A percentile compares a stretch with the other conserved stretches of the same genome.
These are phyloP conservation scores for Scolopax mira DNA, from an alignment of 2,113 vertebrate genomes.

Conservation along the genomic window DNA sequence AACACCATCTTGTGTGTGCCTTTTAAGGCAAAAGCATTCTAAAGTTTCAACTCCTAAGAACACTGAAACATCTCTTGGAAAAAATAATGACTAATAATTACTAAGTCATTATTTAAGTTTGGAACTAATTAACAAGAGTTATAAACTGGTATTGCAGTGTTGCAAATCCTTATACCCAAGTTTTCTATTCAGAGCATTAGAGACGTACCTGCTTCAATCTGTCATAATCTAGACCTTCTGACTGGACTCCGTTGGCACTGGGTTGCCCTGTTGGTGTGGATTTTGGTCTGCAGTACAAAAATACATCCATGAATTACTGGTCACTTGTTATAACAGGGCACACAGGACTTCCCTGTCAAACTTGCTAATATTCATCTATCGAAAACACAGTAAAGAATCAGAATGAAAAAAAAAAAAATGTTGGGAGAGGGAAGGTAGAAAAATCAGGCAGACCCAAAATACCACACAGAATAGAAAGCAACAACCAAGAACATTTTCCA, in stretches of 20 bases:
- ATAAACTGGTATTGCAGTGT: background rate
- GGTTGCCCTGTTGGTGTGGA: slow-evolving; percentile 89
- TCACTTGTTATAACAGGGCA: background rate
- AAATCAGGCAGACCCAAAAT: slow-evolving; percentile 38
- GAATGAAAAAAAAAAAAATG: background rate
- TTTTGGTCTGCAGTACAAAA: slow-evolving; percentile 86
- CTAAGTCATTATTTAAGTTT: background rate
- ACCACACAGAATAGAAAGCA: slow-evolving; percentile 38
- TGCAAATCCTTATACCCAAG: background rate
- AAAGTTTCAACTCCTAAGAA: background rate
- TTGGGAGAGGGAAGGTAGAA: background rate
- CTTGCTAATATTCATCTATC: background rate
- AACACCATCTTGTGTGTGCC: background rate
- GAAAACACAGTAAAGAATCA: background rate
- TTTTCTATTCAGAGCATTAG: background rate
- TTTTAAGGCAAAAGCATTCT: background rate
- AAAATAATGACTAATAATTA: background rate
- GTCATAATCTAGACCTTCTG: slow-evolving; percentile 94
- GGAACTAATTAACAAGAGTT: background rate
- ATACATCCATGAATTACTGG: background rate
- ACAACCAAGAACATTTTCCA: background rate
- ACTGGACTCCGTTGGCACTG: slow-evolving; percentile 95
- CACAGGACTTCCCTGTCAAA: background rate
- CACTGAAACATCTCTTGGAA: background rate
- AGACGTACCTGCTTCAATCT: slow-evolving; percentile 92